phyloP scores from a whole-genome alignment of 1,140 invertebrate species.

The Chironomus tepperi region DNA sequence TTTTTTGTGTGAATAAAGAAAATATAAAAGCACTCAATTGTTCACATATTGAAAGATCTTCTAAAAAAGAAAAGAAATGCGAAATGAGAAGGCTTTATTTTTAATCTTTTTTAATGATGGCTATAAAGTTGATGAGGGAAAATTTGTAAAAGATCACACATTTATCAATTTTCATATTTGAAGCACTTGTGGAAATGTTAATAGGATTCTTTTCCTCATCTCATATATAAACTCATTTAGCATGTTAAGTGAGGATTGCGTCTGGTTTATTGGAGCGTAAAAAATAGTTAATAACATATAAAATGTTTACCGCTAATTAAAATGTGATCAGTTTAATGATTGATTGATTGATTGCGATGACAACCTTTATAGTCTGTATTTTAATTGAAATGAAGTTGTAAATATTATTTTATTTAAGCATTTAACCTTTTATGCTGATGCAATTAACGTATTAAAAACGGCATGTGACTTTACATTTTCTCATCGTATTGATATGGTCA shows the following conservation, averaged over 20 bases:
- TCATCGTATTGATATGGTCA: not conserved
- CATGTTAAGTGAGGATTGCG: not conserved
- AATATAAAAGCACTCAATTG: too few species aligned
- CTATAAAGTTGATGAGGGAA: constrained; percentile 20
- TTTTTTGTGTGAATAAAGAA: too few species aligned
- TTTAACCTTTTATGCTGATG: not conserved
- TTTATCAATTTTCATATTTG: constrained; percentile 17
- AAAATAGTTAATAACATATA: constrained; percentile 9
- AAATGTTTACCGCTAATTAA: not conserved
- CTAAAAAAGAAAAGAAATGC: not conserved
- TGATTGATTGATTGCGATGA: not conserved
- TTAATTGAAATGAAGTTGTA: not conserved
- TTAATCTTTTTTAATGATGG: not conserved
- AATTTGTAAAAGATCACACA: constrained; percentile 19
- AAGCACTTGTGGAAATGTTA: not conserved
- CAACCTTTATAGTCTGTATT: not conserved
- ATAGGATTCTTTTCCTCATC: not conserved
- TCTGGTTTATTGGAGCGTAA: constrained; percentile 5
- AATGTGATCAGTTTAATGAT: not conserved
- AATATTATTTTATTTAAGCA: not conserved
- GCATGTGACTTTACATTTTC: not conserved
- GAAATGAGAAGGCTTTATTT: not conserved
- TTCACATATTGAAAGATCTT: too few species aligned
- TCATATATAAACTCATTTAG: not conserved
- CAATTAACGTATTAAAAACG: not conserved